Evolutionary conservation across 1,140 invertebrate species (phyloP).

Genomic region (Portunus trituberculatus): DNA sequence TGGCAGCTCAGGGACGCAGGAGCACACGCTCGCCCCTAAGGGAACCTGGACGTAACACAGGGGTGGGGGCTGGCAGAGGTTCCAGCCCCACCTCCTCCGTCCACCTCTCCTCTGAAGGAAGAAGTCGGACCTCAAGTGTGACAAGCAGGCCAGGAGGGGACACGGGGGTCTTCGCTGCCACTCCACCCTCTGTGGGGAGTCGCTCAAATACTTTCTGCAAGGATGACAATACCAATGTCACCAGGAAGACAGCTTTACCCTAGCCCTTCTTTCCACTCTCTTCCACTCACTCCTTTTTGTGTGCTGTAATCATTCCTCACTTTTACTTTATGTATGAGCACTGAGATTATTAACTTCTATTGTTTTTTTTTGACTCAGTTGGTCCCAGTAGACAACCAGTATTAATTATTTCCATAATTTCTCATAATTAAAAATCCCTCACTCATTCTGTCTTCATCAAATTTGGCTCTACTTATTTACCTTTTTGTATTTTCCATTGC

Average conservation of each 20-base stretch:
- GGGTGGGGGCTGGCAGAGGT: constrained; percentile 32
- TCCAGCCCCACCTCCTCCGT: constrained; percentile 50
- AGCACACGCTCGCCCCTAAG: constrained; percentile 61
- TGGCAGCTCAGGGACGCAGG: constrained; percentile 56
- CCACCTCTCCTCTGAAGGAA: constrained; percentile 21
- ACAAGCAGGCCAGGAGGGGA: constrained; percentile 53
- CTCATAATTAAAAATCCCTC: no score
- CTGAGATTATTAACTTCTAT: no score
- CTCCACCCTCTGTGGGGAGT: constrained; percentile 50
- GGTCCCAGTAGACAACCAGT: no score
- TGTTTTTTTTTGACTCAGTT: no score
- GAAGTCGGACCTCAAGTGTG: constrained; percentile 65
- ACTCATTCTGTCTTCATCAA: no score
- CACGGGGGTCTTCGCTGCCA: background rate
- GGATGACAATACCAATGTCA: constrained; percentile 35
- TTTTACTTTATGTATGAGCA: no score
- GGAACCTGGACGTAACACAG: constrained; percentile 41
- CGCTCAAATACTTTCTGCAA: constrained; percentile 70
- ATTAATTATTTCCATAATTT: no score
- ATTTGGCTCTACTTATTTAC: no score
- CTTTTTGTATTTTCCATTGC: background rate
- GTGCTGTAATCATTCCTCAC: no score
- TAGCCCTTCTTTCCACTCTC: background rate
- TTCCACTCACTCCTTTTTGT: background rate
- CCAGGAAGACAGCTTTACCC: constrained; percentile 43